Evolutionary conservation across 2,797 vertebrate species (phyloP).

Genomic region (Phrynocephalus vlangalii): DNA sequence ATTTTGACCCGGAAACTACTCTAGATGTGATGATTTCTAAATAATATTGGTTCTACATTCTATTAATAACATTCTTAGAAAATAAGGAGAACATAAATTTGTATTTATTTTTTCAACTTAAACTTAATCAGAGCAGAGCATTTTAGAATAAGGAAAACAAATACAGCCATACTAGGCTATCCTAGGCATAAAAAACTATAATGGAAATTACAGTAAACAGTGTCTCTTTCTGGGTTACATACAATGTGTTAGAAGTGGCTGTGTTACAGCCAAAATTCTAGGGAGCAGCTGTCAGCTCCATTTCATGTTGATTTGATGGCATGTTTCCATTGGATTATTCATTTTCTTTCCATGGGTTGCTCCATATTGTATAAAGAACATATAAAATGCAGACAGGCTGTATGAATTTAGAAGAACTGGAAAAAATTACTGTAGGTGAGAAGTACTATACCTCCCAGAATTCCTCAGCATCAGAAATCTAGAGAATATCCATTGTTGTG

Average conservation of each 20-base stretch:
- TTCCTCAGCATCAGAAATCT: not conserved
- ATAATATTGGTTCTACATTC: not conserved
- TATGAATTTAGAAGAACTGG: not conserved
- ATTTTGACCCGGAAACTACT: no score
- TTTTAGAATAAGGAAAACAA: constrained; percentile 55
- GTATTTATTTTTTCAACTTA: constrained; percentile 27
- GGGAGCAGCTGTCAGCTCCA: constrained; percentile 39
- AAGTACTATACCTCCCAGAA: no score
- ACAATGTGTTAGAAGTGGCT: constrained; percentile 43
- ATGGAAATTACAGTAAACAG: constrained; percentile 18
- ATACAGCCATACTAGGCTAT: constrained; percentile 28
- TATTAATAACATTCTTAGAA: constrained; percentile 30
- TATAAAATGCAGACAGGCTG: not conserved
- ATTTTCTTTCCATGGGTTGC: constrained; percentile 21
- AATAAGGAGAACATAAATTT: constrained; percentile 1
- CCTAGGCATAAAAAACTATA: constrained; percentile 48
- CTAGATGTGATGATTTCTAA: not conserved
- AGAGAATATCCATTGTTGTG: not conserved
- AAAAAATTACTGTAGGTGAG: no score
- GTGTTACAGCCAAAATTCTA: constrained; percentile 15
- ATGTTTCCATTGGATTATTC: constrained; percentile 51
- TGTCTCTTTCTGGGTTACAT: constrained; percentile 35
- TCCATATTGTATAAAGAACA: constrained; percentile 8
- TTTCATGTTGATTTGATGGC: constrained; percentile 36
- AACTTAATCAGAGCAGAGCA: constrained; percentile 23